Evolutionary conservation across 2,113 vertebrate genomes (phyloP).

Genomic region (Chascanopsetta lugubris): DNA sequence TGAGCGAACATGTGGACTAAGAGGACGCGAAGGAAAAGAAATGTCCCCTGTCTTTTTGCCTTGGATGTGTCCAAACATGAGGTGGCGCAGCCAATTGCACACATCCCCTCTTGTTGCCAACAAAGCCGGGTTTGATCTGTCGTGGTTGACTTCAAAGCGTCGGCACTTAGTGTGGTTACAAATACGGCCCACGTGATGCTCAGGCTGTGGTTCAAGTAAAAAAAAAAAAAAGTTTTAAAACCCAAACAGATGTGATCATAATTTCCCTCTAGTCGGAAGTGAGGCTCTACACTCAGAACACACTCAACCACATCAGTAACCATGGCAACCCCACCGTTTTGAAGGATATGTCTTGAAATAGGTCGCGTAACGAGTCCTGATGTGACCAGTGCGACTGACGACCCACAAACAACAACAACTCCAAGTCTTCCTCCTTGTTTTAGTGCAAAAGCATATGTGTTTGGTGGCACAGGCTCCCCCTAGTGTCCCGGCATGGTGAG

Average conservation of each 20-base stretch:
- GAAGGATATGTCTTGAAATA: too few relatives aligned
- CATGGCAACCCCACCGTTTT: not conserved
- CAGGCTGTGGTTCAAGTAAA: not conserved
- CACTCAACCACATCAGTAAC: not conserved
- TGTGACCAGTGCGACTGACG: too few relatives aligned
- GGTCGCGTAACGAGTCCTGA: too few relatives aligned
- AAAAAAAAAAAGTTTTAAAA: too few relatives aligned
- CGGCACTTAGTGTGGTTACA: not conserved
- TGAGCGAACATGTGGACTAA: not conserved
- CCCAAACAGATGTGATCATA: conserved; percentile 1
- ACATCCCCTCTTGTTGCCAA: conserved; percentile 3
- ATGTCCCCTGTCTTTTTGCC: not conserved
- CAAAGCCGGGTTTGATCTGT: conserved; percentile 1
- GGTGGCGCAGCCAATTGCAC: conserved; percentile 21
- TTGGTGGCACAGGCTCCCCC: too few relatives aligned
- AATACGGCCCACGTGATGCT: not conserved
- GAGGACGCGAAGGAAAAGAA: conserved; percentile 12
- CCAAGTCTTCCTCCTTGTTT: too few relatives aligned
- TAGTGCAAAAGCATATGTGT: too few relatives aligned
- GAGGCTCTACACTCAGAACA: not conserved
- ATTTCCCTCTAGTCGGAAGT: not conserved
- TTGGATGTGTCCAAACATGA: conserved; percentile 19
- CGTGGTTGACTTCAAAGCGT: conserved; percentile 8
- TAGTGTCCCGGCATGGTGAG: too few relatives aligned
- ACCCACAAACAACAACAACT: too few relatives aligned